Evolutionary conservation across 35 echinoderm and acorn worm genomes (phyloP), one percentile per base, ranked within the genome.

Genomic region (Holothuria glaberrima): DNA sequence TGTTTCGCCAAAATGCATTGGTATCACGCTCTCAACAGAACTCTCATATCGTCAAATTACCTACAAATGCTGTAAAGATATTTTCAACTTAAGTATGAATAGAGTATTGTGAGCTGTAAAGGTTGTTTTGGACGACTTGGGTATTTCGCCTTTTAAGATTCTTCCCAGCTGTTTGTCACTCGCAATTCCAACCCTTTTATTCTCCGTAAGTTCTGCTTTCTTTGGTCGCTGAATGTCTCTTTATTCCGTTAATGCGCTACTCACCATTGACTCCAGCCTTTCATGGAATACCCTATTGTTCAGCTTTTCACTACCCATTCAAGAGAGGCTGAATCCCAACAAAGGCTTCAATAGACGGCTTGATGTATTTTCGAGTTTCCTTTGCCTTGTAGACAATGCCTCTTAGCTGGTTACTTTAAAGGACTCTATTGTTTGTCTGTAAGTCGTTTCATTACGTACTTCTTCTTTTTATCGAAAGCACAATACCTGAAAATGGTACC

Each of bases 301-400:
- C 30, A 20, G 30, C 50, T 78, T 78, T 48, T 24, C 33, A n/a
- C 74, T 28, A 78, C 50, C 29, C 74, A 78, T 78, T 28, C 0
- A 2, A 21, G 27, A 33, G 22, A 48, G 74, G 38, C 21, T 78
- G 38, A 78, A 54, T 54, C 50, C 74, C 44, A n/a, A 52, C 21
- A 78, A 78, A 78, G 26, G 32, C n/a, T 78, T 78, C 38, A 48
- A 78, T 28, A 56, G 74, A 30, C n/a, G 50, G 38, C 35, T 78
- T 78, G 74, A 78, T 78, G 36, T 78, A 78, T 78, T 78, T 78
- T 48, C 41, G 50, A 78, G 74, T 78, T 78, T 69, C 66, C 74
- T 78, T 78, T 78, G 44, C 29, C 44, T 28, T 78, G 50, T 21
- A 48, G 27, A 78, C 74, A 78, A 78, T 78, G 38, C 38, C 17